Conservation (phyloP, 2,888 invertebrate genomes). For the Hypercompe scribonia region DNA sequence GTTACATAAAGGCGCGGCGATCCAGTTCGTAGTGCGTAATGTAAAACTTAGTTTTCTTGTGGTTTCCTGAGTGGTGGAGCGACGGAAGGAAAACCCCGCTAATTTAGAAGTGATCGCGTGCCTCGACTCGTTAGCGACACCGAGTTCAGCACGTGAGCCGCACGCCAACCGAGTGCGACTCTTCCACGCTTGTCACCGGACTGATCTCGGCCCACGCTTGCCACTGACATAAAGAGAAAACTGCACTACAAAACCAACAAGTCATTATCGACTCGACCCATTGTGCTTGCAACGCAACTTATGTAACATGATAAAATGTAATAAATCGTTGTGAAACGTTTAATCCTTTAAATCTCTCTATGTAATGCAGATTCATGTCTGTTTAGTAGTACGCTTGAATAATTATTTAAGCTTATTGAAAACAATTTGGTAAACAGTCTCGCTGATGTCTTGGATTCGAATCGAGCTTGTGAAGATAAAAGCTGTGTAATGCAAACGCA, state of each 20-base stretch:
- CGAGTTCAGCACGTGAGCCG: constrained; percentile 47
- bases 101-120: constrained; percentile 80
- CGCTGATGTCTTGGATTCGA: constrained; percentile 83
- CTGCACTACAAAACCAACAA: constrained; percentile 66
- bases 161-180: constrained; percentile 46
- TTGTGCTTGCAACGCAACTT: constrained; percentile 71
- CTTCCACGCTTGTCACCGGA: constrained; percentile 60
- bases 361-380: constrained; percentile 70
- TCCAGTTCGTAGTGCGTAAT: constrained; percentile 78
- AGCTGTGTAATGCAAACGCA: constrained; percentile 84
- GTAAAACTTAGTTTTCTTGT: constrained; percentile 83
- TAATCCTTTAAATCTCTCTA: constrained; percentile 72
- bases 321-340: constrained; percentile 78
- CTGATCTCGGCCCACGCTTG: constrained; percentile 59
- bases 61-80: constrained; percentile 78
- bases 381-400: constrained; percentile 70
- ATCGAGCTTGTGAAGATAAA: constrained; percentile 80
- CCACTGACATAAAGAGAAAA: constrained; percentile 57
- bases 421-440: constrained; percentile 85
- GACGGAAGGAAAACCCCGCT: constrained; percentile 84
- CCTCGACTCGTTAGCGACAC: constrained; percentile 73
- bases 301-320: constrained; percentile 77
- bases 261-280: constrained; percentile 73
- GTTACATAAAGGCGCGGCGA: constrained; percentile 83
- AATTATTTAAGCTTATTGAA: constrained; percentile 83